Evolutionary conservation across 2,113 vertebrate genomes (phyloP).

Genomic region (Pangasianodon gigas): DNA sequence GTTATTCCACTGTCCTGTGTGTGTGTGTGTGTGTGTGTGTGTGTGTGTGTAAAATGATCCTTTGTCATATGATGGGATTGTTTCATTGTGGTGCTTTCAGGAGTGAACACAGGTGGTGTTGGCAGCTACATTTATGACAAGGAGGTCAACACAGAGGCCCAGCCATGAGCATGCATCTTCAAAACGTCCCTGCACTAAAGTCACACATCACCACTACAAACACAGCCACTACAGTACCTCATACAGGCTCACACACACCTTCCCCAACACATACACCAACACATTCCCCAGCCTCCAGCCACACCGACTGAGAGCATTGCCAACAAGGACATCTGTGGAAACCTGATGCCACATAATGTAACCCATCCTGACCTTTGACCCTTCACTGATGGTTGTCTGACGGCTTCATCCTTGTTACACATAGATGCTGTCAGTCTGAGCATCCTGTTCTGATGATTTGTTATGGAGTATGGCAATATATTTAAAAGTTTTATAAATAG

Average conservation of each 20-base stretch:
- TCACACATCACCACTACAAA: slow-evolving; percentile 18
- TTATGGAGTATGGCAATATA: background rate
- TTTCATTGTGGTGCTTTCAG: slow-evolving; percentile 68
- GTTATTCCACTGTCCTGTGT: background rate
- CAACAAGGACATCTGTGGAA: background rate
- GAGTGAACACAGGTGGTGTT: slow-evolving; percentile 94
- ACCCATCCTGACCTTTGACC: background rate
- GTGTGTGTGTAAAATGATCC: background rate
- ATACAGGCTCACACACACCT: background rate
- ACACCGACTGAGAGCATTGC: slow-evolving; percentile 22
- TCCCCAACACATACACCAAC: background rate
- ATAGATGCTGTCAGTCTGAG: background rate
- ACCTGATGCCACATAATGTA: background rate
- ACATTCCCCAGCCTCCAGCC: slow-evolving; percentile 16
- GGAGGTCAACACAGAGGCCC: slow-evolving; percentile 82
- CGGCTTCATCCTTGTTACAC: background rate
- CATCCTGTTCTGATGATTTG: background rate
- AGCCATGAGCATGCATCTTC: slow-evolving; percentile 75
- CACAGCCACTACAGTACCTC: slow-evolving; percentile 29
- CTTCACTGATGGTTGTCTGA: background rate
- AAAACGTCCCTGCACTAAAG: background rate
- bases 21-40: background rate
- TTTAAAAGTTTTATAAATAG: background rate
- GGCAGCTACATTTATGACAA: slow-evolving; percentile 98
- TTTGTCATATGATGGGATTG: background rate